Percentiles rank a stretch among this genome's conserved stretches.
Conservation (phyloP, 1,140 invertebrate species). For the Lethrus apterus region DNA sequence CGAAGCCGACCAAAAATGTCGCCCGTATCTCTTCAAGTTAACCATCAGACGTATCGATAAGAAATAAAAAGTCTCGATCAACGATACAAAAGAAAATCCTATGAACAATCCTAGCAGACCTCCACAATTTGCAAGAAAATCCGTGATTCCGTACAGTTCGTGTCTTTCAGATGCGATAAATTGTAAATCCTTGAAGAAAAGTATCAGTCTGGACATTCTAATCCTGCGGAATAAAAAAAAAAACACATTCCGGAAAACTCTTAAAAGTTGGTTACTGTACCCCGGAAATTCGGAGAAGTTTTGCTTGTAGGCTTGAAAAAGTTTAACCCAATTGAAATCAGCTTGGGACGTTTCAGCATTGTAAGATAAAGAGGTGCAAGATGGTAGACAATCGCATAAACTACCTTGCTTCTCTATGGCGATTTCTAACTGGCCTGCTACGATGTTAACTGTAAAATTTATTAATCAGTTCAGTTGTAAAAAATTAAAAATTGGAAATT, state of each 20-base stretch:
- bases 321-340: slow-evolving; percentile 48
- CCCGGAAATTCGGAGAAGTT: slow-evolving; percentile 23
- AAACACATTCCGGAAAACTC: no score
- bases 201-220: slow-evolving; percentile 40
- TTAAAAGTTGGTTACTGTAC: no score
- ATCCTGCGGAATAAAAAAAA: slow-evolving; percentile 37
- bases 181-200: slow-evolving; percentile 55
- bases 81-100: slow-evolving; percentile 57
- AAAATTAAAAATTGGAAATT: no score
- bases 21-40: slow-evolving; percentile 30
- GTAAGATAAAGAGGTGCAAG: slow-evolving; percentile 56
- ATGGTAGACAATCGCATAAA: slow-evolving; percentile 55
- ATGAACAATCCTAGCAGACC: slow-evolving; percentile 57
- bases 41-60: slow-evolving; percentile 45
- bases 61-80: slow-evolving; percentile 57
- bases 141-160: slow-evolving; percentile 54
- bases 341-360: slow-evolving; percentile 56
- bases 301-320: slow-evolving; percentile 43
- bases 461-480: no score
- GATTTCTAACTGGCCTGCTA: no score
- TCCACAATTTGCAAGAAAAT: slow-evolving; percentile 59
- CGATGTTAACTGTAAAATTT: no score
- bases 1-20: slow-evolving; percentile 25
- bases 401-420: no score
- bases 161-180: slow-evolving; percentile 54